Base-by-base conservation (phyloP, 1,140 invertebrate species). In the Maniola jurtina region DNA sequence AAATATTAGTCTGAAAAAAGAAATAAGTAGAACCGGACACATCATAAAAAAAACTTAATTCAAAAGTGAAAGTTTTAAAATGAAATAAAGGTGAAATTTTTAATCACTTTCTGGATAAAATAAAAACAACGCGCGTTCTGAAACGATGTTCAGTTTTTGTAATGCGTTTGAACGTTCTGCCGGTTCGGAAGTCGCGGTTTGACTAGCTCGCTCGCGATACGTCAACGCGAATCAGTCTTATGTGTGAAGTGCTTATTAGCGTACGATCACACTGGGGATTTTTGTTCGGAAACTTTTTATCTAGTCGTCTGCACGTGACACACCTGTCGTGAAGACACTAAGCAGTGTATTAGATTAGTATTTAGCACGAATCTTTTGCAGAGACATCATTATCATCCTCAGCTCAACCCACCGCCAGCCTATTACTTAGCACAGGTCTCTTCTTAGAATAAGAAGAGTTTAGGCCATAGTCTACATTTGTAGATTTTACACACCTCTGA, bases 101-200 rank as follows among this genome's bases (percentile, higher is more conserved):
- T 0, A n/a, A 45, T 45, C 65, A 67, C 65, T 57, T 54, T 40
- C 11, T 15, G 59, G 25, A 25, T 25, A 25, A n/a, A 56, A 48
- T 61, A 57, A 50, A 50, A 34, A 56, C 36, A 7, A 59, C 56
- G 56, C 62, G 62, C 45, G 42, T 64, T 48, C 62, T 33, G 15
- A 54, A 35, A 56, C 14, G 15, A 52, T 59, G 9, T 54, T 59
- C 63, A 14, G 34, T 56, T 56, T 65, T 52, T 61, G 25, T 60
- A 58, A 61, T 64, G 68, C 66, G 64, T 52, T 33, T 25, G 25
- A 62, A 75, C 83, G 83, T 84, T 77, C 61, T 70, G 60, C 71
- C 75, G 67, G 79, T 69, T 50, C 72, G 80, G 72, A 52, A 70
- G 79, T 64, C 77, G 80, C 77, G 79, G 66, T 67, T 68, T 55